Conservation (phyloP, 2,113 vertebrate species). For the Paraplagusia blochii region DNA sequence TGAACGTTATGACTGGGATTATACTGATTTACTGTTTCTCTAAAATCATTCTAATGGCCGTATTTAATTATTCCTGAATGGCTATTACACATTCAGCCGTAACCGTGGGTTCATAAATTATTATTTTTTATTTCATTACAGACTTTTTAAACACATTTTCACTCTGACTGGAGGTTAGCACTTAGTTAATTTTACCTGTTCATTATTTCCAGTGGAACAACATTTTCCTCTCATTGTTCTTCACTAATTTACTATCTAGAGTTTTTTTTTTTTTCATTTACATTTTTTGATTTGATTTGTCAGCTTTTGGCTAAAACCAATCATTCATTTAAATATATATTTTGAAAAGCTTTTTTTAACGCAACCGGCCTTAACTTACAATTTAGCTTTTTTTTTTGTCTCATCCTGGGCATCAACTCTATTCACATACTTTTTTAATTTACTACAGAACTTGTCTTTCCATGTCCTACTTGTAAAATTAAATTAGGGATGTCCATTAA, state of each 20-base stretch:
- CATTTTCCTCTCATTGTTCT: constrained; percentile 41
- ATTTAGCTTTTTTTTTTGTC: constrained; percentile 9
- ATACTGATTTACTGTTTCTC: constrained; percentile 54
- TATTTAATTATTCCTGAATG: constrained; percentile 60
- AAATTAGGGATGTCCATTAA: no score
- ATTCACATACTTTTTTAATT: no score
- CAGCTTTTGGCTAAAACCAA: constrained; percentile 15
- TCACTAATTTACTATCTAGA: constrained; percentile 43
- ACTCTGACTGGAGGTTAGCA: constrained; percentile 49
- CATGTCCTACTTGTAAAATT: neutral
- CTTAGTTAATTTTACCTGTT: constrained; percentile 18
- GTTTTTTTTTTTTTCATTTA: constrained; percentile 34
- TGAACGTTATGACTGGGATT: constrained; percentile 32
- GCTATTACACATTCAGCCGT: constrained; percentile 49
- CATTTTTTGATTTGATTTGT: constrained; percentile 7
- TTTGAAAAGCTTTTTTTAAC: neutral
- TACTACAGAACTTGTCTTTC: no score
- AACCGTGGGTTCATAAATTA: constrained; percentile 38
- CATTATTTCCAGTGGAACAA: constrained; percentile 45
- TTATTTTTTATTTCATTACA: constrained; percentile 65
- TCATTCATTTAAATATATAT: constrained; percentile 12
- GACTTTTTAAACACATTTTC: constrained; percentile 61
- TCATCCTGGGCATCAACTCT: neutral
- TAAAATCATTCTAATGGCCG: constrained; percentile 54
- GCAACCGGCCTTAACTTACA: neutral